Conservation (phyloP, 2,113 vertebrate species). For the Malurus cyaneus region DNA sequence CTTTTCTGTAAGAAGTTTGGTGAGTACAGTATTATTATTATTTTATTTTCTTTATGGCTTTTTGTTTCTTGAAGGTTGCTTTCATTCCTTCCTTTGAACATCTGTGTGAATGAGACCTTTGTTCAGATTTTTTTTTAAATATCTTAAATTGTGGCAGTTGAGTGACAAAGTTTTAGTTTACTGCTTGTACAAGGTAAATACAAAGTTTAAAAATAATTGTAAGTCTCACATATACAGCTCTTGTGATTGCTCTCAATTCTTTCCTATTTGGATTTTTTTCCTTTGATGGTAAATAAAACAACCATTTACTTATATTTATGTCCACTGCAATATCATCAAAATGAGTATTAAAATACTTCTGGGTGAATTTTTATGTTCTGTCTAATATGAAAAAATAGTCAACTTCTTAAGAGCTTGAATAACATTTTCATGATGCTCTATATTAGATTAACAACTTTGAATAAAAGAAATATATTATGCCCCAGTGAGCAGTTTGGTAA, state of each 20-base stretch:
- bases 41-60: background rate
- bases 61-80: background rate
- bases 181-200: background rate
- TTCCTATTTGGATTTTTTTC: background rate
- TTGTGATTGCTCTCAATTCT: background rate
- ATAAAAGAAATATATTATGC: background rate
- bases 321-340: background rate
- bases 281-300: background rate
- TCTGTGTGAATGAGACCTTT: background rate
- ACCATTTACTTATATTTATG: background rate
- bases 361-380: background rate
- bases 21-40: constrained; percentile 30
- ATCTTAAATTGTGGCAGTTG: background rate
- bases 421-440: background rate
- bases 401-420: background rate
- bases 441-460: background rate
- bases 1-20: constrained; percentile 80
- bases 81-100: background rate
- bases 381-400: background rate
- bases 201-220: background rate
- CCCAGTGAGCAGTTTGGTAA: background rate
- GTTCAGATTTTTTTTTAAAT: background rate
- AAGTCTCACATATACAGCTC: background rate
- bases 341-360: background rate
- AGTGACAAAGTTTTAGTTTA: background rate